Conservation (phyloP, 2,113 vertebrate species). For the Onychorhynchus coronatus region DNA sequence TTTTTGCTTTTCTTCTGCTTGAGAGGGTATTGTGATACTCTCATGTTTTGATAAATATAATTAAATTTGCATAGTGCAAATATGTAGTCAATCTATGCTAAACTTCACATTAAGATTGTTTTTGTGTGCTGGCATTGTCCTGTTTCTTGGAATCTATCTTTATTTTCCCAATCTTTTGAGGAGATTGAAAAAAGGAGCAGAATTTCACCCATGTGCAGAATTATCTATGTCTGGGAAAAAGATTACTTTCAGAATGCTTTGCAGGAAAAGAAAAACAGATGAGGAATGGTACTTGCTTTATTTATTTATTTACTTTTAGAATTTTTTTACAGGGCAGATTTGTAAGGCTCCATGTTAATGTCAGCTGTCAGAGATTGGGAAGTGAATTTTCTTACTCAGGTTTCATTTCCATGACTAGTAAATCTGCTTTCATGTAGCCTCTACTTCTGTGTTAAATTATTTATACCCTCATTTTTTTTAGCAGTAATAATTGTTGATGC, state of each 20-base stretch:
- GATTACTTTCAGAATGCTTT: slow-evolving; percentile 39
- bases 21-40: background rate
- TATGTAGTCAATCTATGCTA: background rate
- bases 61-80: background rate
- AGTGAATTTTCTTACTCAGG: slow-evolving; percentile 26
- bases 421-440: slow-evolving; percentile 7
- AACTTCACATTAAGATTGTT: background rate
- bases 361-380: slow-evolving; percentile 21
- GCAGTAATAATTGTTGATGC: background rate
- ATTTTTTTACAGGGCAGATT: slow-evolving; percentile 40
- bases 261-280: slow-evolving; percentile 64
- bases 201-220: slow-evolving; percentile 40
- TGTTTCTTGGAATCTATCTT: slow-evolving; percentile 19
- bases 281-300: background rate
- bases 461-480: background rate
- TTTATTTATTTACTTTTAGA: slow-evolving; percentile 28
- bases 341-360: slow-evolving; percentile 11
- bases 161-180: slow-evolving; percentile 34
- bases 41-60: background rate
- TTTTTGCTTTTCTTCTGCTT: background rate
- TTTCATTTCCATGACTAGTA: background rate
- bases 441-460: background rate
- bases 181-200: slow-evolving; percentile 27
- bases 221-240: slow-evolving; percentile 67
- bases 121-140: background rate